Base-by-base conservation (phyloP, 2,888 invertebrate species). In the Leucania comma region DNA sequence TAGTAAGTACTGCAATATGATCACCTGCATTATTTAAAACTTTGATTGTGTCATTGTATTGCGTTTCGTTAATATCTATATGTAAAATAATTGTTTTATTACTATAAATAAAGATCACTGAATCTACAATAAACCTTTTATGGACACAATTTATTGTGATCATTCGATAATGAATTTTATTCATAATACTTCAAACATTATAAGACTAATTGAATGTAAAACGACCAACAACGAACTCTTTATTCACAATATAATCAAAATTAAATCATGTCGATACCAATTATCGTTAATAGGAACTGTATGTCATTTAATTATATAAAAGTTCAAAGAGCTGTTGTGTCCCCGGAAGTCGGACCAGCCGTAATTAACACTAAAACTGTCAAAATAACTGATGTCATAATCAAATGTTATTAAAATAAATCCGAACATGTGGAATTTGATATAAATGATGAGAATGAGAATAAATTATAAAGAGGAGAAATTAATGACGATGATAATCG, bases 321-420 rank as follows among this genome's bases (percentile, higher is more conserved):
- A 84, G 82, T 84, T 84, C 75, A 84, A 82, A 85, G 78, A 68
- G 42, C 38, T 61, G n/a, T 48, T 46, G 32, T 32, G 38, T 46
- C 66, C 35, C 81, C 80, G 86, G 84, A 85, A 85, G 84, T 74
- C 68, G 29, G 42, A 59, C 26, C 68, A 62, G 61, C 64, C 75
- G 61, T 85, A 84, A 85, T 74, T 85, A 86, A 82, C 82, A 82
- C 68, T 82, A 75, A 86, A 80, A 56, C 75, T 80, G 86, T 84
- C 84, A 82, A 84, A 86, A 85, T 84, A 84, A 75, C 68, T 50
- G 35, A 82, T 71, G 78, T 74, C 66, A 77, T 73, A 80, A 82
- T 85, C 64, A 76, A 68, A 35, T 64, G 63, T 72, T 58, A 81
- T 80, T 75, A 82, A 75, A 84, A 80, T 77, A 74, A 80, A 72